Conservation (phyloP, 1,140 invertebrate species). For the Camponotus floridanus region DNA sequence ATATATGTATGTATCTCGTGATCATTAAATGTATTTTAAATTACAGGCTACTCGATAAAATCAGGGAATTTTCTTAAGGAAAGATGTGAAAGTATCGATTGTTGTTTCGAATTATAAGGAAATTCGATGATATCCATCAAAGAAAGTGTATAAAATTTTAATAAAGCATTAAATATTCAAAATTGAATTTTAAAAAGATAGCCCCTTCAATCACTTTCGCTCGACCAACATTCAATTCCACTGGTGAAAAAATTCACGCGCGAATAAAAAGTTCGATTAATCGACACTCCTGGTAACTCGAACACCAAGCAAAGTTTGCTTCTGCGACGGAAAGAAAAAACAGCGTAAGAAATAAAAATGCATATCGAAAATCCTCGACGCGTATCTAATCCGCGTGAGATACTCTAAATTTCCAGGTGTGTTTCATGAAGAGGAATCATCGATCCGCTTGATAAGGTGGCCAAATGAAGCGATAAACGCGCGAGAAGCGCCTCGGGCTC, state of each 20-base stretch:
- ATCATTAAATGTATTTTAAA: background rate
- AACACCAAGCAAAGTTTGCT: no score
- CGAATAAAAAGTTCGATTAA: no score
- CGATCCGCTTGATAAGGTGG: background rate
- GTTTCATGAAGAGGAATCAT: constrained; percentile 14
- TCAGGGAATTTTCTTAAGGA: background rate
- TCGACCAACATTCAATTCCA: no score
- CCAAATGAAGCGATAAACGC: constrained; percentile 49
- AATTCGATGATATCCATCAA: background rate
- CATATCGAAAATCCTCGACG: background rate
- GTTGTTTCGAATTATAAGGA: no score
- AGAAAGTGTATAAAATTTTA: background rate
- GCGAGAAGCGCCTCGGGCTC: constrained; percentile 14
- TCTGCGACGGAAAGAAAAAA: background rate
- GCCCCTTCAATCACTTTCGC: no score
- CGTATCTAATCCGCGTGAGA: background rate
- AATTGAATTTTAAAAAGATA: background rate
- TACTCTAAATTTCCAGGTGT: background rate
- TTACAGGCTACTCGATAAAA: background rate
- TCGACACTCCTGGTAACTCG: no score
- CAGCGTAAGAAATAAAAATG: background rate
- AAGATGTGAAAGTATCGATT: no score
- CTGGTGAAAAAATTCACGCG: no score
- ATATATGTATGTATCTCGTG: background rate
- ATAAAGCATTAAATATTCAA: background rate